A percentile compares a stretch with the other conserved stretches of the same genome.
phyloP scores from a whole-genome alignment of 1,140 invertebrate genomes.

The Trichonephila clavipes region DNA sequence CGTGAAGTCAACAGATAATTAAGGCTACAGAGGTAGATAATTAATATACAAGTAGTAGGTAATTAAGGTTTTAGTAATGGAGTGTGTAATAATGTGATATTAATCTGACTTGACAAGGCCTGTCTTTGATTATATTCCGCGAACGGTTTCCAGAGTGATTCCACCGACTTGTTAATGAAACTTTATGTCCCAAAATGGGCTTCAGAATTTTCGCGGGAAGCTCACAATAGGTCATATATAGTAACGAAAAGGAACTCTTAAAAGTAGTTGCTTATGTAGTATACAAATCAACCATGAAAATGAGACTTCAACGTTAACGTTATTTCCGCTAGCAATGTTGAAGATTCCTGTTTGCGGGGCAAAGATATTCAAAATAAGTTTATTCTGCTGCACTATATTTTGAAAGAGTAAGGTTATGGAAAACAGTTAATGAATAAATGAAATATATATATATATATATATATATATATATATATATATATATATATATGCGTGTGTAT shows the following conservation, averaged over 20 bases:
- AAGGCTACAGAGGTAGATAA: conserved; percentile 23
- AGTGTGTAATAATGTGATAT: conserved; percentile 21
- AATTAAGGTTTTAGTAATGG: conserved; percentile 40
- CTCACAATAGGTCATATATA: not conserved
- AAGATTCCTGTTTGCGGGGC: not conserved
- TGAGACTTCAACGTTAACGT: too few species aligned
- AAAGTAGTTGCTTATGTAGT: not conserved
- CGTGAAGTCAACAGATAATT: conserved; percentile 32
- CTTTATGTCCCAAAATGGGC: not conserved
- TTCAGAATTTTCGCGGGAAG: not conserved
- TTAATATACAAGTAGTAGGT: conserved; percentile 24
- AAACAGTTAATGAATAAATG: too few species aligned
- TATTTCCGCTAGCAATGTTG: not conserved
- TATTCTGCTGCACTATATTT: not conserved
- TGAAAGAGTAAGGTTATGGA: not conserved
- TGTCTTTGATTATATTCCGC: conserved; percentile 18
- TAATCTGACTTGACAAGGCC: conserved; percentile 27
- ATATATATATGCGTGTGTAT: too few species aligned
- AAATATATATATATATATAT: too few species aligned
- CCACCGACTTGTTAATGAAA: conserved; percentile 10
- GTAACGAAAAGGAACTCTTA: not conserved
- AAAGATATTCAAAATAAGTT: not conserved
- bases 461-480: too few species aligned
- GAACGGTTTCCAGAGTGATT: not conserved
- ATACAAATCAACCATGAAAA: not conserved